Evolutionary conservation across 2,888 invertebrate genomes (phyloP).

Genomic region (Osedax fenrisi): DNA sequence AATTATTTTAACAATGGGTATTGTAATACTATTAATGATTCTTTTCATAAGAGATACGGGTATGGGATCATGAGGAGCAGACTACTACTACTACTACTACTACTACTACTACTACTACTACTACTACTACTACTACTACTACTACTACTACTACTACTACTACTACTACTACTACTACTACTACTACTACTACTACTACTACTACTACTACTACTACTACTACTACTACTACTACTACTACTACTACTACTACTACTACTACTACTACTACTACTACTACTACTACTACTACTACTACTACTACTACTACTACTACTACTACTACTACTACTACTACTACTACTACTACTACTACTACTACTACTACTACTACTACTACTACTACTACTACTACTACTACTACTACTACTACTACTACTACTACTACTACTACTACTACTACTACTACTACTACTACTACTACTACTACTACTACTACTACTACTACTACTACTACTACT

Average conservation of each 20-base stretch:
- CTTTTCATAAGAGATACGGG: no score
- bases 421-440: slow-evolving; percentile 33
- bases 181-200: slow-evolving; percentile 31
- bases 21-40: no score
- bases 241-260: slow-evolving; percentile 8
- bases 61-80: no score
- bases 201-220: slow-evolving; percentile 31
- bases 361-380: slow-evolving; percentile 32
- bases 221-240: slow-evolving; percentile 18
- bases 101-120: no score
- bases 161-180: slow-evolving; percentile 30
- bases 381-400: slow-evolving; percentile 32
- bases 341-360: slow-evolving; percentile 33
- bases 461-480: slow-evolving; percentile 32
- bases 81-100: no score
- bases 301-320: slow-evolving; percentile 33
- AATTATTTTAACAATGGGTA: no score
- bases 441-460: slow-evolving; percentile 33
- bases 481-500: slow-evolving; percentile 31
- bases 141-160: slow-evolving; percentile 21
- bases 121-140: no score
- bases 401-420: slow-evolving; percentile 33
- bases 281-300: slow-evolving; percentile 33
- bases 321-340: slow-evolving; percentile 32
- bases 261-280: slow-evolving; percentile 29